Base-by-base conservation (phyloP, 2,888 invertebrate species). In the Polyommatus icarus region DNA sequence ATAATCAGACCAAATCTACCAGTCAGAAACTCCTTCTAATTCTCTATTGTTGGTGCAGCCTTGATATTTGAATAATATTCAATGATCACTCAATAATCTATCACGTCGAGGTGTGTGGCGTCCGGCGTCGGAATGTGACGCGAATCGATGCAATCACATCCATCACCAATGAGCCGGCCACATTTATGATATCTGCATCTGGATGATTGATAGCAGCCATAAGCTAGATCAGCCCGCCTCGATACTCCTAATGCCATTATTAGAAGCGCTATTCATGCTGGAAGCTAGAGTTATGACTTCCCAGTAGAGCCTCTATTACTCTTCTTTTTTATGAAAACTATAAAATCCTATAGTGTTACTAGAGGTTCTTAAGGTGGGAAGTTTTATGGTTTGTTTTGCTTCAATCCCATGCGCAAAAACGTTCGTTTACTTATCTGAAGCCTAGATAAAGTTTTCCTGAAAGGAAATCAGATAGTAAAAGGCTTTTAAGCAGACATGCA, bases 111-210 rank as follows among this genome's bases (percentile, higher is more conserved):
- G 15, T 32, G 67, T 67, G 18, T 18, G 67, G 67, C 29, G 32
- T 67, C 29, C 4, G 29, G 40, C 72, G n/a, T 36, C 12, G 40
- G 77, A 77, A 77, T 77, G 71, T 77, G 77, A 77, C 54, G 71
- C 71, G 50, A 77, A 77, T 77, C 67, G 71, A 77, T 71, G 71
- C 71, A 77, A 77, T 77, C 77, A 20, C 54, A 77, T 77, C 77
- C 50, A 77, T 77, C 77, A 40, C 29, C 67, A 15, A 67, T 67
- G 32, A 67, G 32, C 67, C 6, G 24, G 24, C 20, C 61, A 67
- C 61, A 67, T 67, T 67, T 18, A 67, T 67, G 67, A 32, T 72
- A 40, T 40, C 72, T 72, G 72, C 18, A 72, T 72, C 72, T 20
- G 10, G 20, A 40, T 72, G 72, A 67, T 67, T 67, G 67, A 67